Evolutionary conservation across 35 echinoderm and acorn worm genomes (phyloP).

Genomic region (Holothuria glaberrima): DNA sequence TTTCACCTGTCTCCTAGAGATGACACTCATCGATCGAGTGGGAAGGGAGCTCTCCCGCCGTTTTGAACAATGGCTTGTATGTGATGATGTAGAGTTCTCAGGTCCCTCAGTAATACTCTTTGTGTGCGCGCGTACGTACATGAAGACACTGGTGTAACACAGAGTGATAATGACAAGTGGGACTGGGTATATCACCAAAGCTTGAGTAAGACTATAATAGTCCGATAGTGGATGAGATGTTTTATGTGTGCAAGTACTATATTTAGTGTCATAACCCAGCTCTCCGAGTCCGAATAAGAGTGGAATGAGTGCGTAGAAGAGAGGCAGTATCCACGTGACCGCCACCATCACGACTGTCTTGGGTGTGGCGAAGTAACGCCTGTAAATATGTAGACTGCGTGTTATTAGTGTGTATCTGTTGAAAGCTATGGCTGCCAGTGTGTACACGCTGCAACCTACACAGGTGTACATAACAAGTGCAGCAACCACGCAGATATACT

Average conservation of each 20-base stretch:
- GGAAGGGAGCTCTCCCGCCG: slow-evolving; percentile 74
- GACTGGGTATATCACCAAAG: slow-evolving; percentile 78
- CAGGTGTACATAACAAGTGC: slow-evolving; percentile 86
- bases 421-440: slow-evolving; percentile 76
- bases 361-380: slow-evolving; percentile 55
- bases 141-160: slow-evolving; percentile 75
- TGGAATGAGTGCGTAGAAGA: slow-evolving; percentile 78
- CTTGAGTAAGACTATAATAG: slow-evolving; percentile 83
- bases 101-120: slow-evolving; percentile 80
- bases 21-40: slow-evolving; percentile 56
- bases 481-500: slow-evolving; percentile 67
- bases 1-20: slow-evolving; percentile 73
- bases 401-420: slow-evolving; percentile 88
- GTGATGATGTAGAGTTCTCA: slow-evolving; percentile 77
- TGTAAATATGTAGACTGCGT: slow-evolving; percentile 67
- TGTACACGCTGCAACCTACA: slow-evolving; percentile 87
- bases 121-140: slow-evolving; percentile 71
- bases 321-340: slow-evolving; percentile 77
- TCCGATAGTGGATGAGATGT: slow-evolving; percentile 84
- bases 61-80: slow-evolving; percentile 55
- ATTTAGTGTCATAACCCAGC: slow-evolving; percentile 84
- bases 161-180: slow-evolving; percentile 69
- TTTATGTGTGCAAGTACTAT: slow-evolving; percentile 90
- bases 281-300: slow-evolving; percentile 79
- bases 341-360: slow-evolving; percentile 70